These are phyloP conservation scores for Acrocyrtus sp. DNA, from an alignment of 2,888 invertebrate genomes.

Conservation along the genomic window DNA sequence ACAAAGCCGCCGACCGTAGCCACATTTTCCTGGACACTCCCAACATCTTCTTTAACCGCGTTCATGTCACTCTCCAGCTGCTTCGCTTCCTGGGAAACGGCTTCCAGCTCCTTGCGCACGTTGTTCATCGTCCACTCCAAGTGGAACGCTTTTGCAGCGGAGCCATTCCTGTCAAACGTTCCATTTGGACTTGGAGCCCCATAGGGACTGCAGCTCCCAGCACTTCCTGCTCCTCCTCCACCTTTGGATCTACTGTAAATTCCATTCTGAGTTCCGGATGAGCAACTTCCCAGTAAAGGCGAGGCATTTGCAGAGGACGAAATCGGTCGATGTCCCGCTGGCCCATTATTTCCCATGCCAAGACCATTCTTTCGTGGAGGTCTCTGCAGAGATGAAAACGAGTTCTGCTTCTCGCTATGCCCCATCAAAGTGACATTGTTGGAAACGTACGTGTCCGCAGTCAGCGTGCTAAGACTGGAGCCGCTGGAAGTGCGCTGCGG, in stretches of 20 bases:
- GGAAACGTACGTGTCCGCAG: conserved; percentile 55
- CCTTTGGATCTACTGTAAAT: conserved; percentile 21
- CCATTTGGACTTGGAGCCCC: conserved; percentile 37
- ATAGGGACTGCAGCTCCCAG: conserved; percentile 38
- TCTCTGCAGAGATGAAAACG: conserved; percentile 54
- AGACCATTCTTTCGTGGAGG: conserved; percentile 3
- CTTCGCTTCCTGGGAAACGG: conserved; percentile 51
- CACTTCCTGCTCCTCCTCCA: conserved; percentile 18
- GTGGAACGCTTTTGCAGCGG: conserved; percentile 31
- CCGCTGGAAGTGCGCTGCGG: conserved; percentile 55
- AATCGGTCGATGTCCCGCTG: neutral
- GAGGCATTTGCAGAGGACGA: conserved; percentile 56
- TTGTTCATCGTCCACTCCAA: conserved; percentile 47
- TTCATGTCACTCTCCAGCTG: conserved; percentile 53
- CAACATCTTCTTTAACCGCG: conserved; percentile 56
- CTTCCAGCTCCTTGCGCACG: conserved; percentile 54
- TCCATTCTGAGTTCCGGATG: conserved; percentile 26
- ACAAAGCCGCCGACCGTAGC: conserved; percentile 52
- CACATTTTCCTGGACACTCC: conserved; percentile 58
- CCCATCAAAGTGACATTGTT: conserved; percentile 31
- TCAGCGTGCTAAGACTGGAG: conserved; percentile 58
- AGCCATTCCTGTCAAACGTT: conserved; percentile 40
- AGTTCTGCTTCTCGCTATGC: conserved; percentile 32
- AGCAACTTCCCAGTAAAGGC: conserved; percentile 40
- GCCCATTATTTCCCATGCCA: conserved; percentile 2